Evolutionary conservation across 2,888 invertebrate species (phyloP).

Genomic region (Hartigia nigra): DNA sequence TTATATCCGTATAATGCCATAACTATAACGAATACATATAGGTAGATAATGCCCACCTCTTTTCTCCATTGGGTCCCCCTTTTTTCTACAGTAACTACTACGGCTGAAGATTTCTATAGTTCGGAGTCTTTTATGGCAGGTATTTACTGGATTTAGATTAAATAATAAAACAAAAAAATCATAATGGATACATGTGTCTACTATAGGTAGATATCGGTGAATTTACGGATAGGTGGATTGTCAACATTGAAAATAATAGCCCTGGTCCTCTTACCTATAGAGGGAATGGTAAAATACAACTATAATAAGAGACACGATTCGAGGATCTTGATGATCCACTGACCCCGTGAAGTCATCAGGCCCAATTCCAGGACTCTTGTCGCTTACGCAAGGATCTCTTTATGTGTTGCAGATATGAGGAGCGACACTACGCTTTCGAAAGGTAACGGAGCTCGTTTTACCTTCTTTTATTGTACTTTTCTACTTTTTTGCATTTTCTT

Average conservation of each 20-base stretch:
- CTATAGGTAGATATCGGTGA: too few species aligned
- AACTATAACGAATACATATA: slow-evolving; percentile 52
- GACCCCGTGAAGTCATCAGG: too few species aligned
- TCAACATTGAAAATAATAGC: too few species aligned
- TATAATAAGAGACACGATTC: slow-evolving; percentile 5
- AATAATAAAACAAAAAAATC: too few species aligned
- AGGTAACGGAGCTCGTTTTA: slow-evolving; percentile 46
- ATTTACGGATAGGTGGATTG: too few species aligned
- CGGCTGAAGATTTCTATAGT: too few species aligned
- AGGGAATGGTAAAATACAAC: slow-evolving; percentile 2
- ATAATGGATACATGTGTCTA: background rate
- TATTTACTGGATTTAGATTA: too few species aligned
- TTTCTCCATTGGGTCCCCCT: slow-evolving; percentile 33
- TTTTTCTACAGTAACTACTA: slow-evolving; percentile 17
- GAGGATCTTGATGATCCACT: slow-evolving; percentile 3
- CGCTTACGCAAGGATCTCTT: slow-evolving; percentile 24
- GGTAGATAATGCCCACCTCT: slow-evolving; percentile 46
- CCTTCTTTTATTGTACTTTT: too few species aligned
- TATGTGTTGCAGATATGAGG: slow-evolving; percentile 65
- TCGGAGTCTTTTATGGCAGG: too few species aligned
- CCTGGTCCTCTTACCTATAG: too few species aligned
- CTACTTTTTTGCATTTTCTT: too few species aligned
- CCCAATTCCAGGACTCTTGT: too few species aligned
- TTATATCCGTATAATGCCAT: slow-evolving; percentile 52
- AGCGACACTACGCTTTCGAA: slow-evolving; percentile 66